Conservation (phyloP, 1,140 invertebrate genomes). For the Atta cephalotes region DNA sequence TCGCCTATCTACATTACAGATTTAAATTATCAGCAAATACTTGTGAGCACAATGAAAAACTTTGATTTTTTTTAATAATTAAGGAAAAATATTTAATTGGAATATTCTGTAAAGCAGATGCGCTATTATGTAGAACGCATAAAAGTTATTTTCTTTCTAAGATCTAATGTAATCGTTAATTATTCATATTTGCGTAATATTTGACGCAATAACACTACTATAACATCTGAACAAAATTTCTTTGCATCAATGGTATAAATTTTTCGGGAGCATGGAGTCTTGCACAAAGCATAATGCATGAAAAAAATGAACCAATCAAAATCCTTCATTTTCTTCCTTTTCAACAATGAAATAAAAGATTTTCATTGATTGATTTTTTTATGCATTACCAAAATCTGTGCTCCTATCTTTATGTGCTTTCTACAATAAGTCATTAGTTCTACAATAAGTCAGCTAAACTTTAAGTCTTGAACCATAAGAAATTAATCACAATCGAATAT, state of each 20-base stretch:
- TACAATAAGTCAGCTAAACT: no score
- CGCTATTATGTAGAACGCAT: background rate
- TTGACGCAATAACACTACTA: conserved; percentile 50
- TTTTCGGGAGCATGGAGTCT: background rate
- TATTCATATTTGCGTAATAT: conserved; percentile 55
- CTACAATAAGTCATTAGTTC: no score
- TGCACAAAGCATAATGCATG: no score
- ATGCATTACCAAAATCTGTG: no score
- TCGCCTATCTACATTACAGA: conserved; percentile 17
- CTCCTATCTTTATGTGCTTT: no score
- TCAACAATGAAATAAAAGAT: no score
- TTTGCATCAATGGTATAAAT: conserved; percentile 76
- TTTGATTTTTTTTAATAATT: conserved; percentile 28
- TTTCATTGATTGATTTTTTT: no score
- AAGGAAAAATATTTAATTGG: background rate
- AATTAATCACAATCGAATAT: no score
- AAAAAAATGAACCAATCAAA: no score
- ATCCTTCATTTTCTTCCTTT: no score
- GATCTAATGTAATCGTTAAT: conserved; percentile 37
- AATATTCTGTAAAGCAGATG: conserved; percentile 3
- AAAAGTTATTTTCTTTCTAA: conserved; percentile 39
- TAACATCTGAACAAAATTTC: conserved; percentile 69
- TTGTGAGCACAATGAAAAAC: conserved; percentile 19
- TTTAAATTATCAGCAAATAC: conserved; percentile 3
- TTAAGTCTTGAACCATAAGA: no score